Evolutionary conservation across 2,113 vertebrate species (phyloP).

Genomic region (Coryphaenoides rupestris): DNA sequence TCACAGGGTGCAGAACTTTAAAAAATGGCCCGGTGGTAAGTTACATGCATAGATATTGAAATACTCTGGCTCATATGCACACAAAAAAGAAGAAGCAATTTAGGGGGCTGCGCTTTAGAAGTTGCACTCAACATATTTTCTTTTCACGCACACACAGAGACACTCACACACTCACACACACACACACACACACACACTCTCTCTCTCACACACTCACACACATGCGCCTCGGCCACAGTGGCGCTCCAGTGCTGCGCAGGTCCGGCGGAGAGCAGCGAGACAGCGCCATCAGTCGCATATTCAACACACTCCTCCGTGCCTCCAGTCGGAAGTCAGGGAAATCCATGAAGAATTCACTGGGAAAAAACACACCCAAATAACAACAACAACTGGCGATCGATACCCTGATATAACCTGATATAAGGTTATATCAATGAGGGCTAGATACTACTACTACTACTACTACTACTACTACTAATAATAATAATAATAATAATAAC

Average conservation of each 20-base stretch:
- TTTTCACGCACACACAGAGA: background rate
- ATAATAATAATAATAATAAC: background rate
- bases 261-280: no score
- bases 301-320: constrained; percentile 37
- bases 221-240: no score
- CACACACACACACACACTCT: constrained; percentile 7
- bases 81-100: no score
- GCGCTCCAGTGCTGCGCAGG: no score
- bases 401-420: no score
- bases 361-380: no score
- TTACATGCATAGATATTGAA: background rate
- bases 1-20: no score
- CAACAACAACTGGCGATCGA: background rate
- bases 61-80: no score
- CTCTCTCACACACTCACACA: no score
- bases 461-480: background rate
- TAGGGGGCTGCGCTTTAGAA: no score
- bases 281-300: constrained; percentile 75
- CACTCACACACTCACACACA: background rate
- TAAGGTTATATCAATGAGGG: background rate
- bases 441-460: background rate
- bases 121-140: no score
- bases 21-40: constrained; percentile 58
- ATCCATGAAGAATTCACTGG: no score
- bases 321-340: constrained; percentile 1